A percentile compares a stretch with the other conserved stretches of the same genome.
phyloP scores from a whole-genome alignment of 2,797 vertebrate genomes.

The Sebastes goodei region DNA sequence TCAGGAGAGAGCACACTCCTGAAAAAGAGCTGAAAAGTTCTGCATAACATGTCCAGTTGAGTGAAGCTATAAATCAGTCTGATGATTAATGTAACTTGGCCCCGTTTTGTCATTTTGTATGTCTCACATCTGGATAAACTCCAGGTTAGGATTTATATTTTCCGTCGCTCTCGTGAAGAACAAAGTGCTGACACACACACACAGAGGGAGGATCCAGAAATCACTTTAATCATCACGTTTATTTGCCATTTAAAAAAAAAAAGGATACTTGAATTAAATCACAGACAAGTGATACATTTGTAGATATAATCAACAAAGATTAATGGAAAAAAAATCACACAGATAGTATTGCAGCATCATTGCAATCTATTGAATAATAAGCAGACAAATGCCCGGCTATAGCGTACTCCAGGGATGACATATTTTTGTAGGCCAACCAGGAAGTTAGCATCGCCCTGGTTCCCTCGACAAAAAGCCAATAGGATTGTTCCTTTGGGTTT shows the following conservation, averaged over 20 bases:
- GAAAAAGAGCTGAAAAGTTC: neutral
- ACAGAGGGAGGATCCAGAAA: neutral
- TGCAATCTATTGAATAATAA: neutral
- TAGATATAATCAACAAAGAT: neutral
- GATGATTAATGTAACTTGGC: neutral
- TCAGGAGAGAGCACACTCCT: neutral
- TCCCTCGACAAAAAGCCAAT: no score
- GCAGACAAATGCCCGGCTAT: neutral
- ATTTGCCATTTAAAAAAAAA: neutral
- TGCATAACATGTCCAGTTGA: neutral
- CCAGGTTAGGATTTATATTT: neutral
- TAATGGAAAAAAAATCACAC: neutral
- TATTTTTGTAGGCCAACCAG: no score
- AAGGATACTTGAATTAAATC: neutral
- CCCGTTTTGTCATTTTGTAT: neutral
- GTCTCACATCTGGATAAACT: neutral
- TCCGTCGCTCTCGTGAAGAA: neutral
- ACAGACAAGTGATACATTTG: neutral
- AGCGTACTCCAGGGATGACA: no score
- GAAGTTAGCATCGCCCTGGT: no score
- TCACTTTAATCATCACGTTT: constrained; percentile 1
- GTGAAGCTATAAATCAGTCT: neutral
- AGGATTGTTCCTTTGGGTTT: no score
- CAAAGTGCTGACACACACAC: neutral
- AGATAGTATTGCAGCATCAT: neutral